Evolutionary conservation across 2,113 vertebrate genomes (phyloP).

Genomic region (Pagrus major): DNA sequence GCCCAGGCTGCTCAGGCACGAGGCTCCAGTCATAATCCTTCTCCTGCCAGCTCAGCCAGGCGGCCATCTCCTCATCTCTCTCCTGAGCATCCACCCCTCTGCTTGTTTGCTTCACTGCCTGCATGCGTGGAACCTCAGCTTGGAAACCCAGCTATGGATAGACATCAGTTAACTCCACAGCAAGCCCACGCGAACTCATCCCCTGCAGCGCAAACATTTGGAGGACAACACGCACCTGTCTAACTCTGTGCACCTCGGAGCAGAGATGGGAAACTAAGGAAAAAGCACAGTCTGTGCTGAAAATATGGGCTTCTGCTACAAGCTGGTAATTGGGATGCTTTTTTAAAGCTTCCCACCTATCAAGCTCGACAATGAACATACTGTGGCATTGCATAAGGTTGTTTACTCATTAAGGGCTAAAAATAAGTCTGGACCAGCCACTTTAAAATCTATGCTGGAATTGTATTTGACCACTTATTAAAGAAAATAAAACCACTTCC

Average conservation of each 20-base stretch:
- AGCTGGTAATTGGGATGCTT: constrained; percentile 33
- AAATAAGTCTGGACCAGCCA: constrained; percentile 15
- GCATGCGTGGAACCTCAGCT: constrained; percentile 39
- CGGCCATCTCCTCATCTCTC: constrained; percentile 13
- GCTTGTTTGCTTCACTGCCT: constrained; percentile 43
- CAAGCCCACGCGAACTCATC: constrained; percentile 60
- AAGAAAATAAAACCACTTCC: background rate
- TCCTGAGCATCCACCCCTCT: constrained; percentile 24
- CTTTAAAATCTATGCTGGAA: constrained; percentile 4
- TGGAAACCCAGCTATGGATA: constrained; percentile 53
- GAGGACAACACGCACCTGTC: constrained; percentile 53
- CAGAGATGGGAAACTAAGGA: constrained; percentile 24
- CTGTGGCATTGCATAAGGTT: constrained; percentile 24
- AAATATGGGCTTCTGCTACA: constrained; percentile 16
- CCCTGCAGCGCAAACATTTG: constrained; percentile 58
- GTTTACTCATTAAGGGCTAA: constrained; percentile 36
- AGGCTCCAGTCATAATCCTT: constrained; percentile 56
- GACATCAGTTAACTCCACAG: constrained; percentile 52
- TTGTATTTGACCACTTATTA: background rate
- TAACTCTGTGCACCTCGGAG: constrained; percentile 28
- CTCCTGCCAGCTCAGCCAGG: constrained; percentile 39
- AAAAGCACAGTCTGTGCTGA: constrained; percentile 3
- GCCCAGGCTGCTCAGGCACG: constrained; percentile 60
- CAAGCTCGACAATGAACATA: constrained; percentile 40
- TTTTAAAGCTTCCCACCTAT: constrained; percentile 20